Base-by-base conservation (phyloP, 2,888 invertebrate genomes). In the Branchellion lobata region DNA sequence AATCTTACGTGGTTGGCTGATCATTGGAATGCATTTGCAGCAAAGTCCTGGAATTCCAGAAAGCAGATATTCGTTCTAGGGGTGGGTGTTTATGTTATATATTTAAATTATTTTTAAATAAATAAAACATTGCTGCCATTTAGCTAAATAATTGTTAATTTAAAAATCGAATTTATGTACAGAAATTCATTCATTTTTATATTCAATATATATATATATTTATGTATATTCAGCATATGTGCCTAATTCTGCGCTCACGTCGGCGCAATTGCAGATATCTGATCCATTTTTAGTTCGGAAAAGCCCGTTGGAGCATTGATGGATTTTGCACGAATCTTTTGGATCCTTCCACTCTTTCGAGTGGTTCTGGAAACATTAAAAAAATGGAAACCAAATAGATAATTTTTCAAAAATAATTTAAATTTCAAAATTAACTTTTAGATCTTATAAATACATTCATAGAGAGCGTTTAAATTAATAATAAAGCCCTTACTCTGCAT, bases 11-110 rank as follows among this genome's bases (percentile, higher is more conserved):
- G 57, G n/a, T 18, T 36, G 27, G n/a, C 33, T 33, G 33, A n/a
- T 31, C 5, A 77, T 1, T 3, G 77, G 36, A 33, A 77, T 34
- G 77, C 77, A 77, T 29, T 65, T 77, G 31, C 77, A 77, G 40
- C 77, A 77, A 36, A 77, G n/a, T 34, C 65, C 77, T 61, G 77
- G 61, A 21, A 77, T 65, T 21, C 40, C 40, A 5, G 61, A 34
- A 8, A 77, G 3, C 36, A 34, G 57, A 34, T 34, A 57, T 36
- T 77, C 61, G 3, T 57, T 61, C 77, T 77, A 27, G 1, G 8
- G 8, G 53, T 21, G 47, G 8, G n/a, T 65, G 18, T 47, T 47
- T 47, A 18, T 8, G 18, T 47, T 47, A 47, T 14, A 14, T 8
- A 18, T 47, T 47, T 8, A 18, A 47, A 47, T 47, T 8, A 47